A percentile compares a stretch with the other conserved stretches of the same genome.
Evolutionary conservation across 2,888 invertebrate species (phyloP).

Genomic region (Apodemia duryi): DNA sequence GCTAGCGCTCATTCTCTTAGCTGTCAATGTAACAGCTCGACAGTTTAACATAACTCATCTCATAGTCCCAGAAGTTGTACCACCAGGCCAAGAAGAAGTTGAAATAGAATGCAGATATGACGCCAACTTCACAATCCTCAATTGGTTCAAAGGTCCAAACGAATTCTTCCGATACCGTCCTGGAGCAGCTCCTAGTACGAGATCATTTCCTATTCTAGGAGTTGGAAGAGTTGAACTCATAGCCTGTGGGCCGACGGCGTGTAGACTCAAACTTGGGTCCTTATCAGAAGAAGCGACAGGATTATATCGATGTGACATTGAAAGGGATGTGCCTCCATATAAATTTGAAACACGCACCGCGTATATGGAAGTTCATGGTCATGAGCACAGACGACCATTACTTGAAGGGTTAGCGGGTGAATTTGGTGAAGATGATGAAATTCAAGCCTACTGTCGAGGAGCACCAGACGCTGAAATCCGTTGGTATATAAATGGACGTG

Average conservation of each 20-base stretch:
- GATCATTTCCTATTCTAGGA: constrained; percentile 56
- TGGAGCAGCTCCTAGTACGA: constrained; percentile 55
- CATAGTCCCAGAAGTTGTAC: constrained; percentile 51
- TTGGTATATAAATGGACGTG: constrained; percentile 65
- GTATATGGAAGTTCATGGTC: constrained; percentile 58
- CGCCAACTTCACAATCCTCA: constrained; percentile 67
- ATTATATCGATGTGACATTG: constrained; percentile 64
- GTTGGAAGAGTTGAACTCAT: constrained; percentile 57
- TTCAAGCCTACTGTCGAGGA: constrained; percentile 59
- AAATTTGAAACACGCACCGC: constrained; percentile 54
- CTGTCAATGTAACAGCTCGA: constrained; percentile 38
- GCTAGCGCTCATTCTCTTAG: constrained; percentile 40
- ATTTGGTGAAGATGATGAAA: constrained; percentile 56
- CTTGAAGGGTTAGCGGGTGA: constrained; percentile 57
- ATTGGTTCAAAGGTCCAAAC: constrained; percentile 63
- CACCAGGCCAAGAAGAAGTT: constrained; percentile 50
- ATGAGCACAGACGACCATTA: constrained; percentile 50
- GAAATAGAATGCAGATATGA: constrained; percentile 65
- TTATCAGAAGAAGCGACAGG: constrained; percentile 63
- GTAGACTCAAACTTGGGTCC: constrained; percentile 52
- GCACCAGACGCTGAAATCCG: constrained; percentile 53
- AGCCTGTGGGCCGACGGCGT: constrained; percentile 58
- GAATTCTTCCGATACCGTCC: constrained; percentile 70
- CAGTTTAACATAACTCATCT: constrained; percentile 62
- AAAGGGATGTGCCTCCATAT: constrained; percentile 59